Conservation (phyloP, 2,888 invertebrate species). For the Zonitis immaculata region DNA sequence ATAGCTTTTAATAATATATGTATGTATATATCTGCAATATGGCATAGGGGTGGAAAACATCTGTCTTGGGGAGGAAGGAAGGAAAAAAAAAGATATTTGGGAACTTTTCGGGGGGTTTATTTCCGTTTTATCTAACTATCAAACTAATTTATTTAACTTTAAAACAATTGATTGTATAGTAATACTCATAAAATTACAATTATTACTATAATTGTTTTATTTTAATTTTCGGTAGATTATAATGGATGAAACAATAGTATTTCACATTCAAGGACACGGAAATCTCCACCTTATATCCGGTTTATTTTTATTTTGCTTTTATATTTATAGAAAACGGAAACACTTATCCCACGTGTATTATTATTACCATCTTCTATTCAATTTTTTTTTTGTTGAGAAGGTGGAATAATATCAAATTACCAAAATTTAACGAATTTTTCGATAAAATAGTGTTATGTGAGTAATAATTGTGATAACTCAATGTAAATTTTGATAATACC, state of each 20-base stretch:
- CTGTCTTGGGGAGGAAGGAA: slow-evolving; percentile 22
- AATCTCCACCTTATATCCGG: slow-evolving; percentile 38
- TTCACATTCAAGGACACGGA: slow-evolving; percentile 8
- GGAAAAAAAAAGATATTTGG: no score
- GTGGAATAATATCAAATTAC: slow-evolving; percentile 13
- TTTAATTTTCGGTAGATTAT: no score
- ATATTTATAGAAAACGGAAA: slow-evolving; percentile 27
- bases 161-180: no score
- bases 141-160: slow-evolving; percentile 8
- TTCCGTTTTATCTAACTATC: slow-evolving; percentile 31
- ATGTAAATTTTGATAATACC: slow-evolving; percentile 6
- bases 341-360: slow-evolving; percentile 28
- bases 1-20: background rate
- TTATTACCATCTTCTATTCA: slow-evolving; percentile 18
- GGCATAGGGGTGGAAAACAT: slow-evolving; percentile 29
- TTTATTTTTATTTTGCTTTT: slow-evolving; percentile 9
- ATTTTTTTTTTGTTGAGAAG: no score
- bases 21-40: slow-evolving; percentile 32
- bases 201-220: no score
- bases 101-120: slow-evolving; percentile 21
- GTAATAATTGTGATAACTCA: slow-evolving; percentile 11
- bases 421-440: slow-evolving; percentile 5
- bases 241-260: slow-evolving; percentile 3
- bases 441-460: no score
- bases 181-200: no score